Conservation (phyloP, 2,888 invertebrate genomes). For the Cantharis rufa region DNA sequence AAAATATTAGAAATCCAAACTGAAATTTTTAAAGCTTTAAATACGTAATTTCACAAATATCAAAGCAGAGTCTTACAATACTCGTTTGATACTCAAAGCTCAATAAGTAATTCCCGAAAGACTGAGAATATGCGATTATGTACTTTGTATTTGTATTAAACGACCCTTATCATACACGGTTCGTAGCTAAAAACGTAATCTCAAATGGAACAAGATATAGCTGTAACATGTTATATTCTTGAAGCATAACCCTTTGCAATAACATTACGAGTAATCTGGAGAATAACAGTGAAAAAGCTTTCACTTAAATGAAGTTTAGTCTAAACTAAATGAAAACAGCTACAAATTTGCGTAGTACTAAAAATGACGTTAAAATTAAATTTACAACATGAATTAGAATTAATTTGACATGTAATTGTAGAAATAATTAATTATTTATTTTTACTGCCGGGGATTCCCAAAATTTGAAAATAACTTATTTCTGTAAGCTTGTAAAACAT, state of each 20-base stretch:
- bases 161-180: slow-evolving; percentile 7
- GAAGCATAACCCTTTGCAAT: slow-evolving; percentile 1
- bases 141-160: not conserved
- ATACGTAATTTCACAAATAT: not conserved
- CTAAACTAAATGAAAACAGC: not conserved
- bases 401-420: not conserved
- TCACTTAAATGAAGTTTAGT: slow-evolving; percentile 6
- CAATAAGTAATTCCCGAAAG: not conserved
- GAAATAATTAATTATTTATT: not conserved
- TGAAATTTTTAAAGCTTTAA: not conserved
- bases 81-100: not conserved
- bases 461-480: not conserved
- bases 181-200: slow-evolving; percentile 2
- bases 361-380: not conserved
- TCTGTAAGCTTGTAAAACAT: not conserved
- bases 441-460: not conserved
- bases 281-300: slow-evolving; percentile 2
- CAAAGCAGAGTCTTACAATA: not conserved
- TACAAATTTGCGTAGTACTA: not conserved
- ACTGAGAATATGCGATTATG: not conserved
- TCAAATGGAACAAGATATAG: not conserved
- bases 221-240: slow-evolving; percentile 7
- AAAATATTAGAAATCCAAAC: no score
- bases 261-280: not conserved
- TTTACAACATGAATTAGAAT: not conserved